phyloP scores from a whole-genome alignment of 2,797 vertebrate species.

The Argyrosomus regius region DNA sequence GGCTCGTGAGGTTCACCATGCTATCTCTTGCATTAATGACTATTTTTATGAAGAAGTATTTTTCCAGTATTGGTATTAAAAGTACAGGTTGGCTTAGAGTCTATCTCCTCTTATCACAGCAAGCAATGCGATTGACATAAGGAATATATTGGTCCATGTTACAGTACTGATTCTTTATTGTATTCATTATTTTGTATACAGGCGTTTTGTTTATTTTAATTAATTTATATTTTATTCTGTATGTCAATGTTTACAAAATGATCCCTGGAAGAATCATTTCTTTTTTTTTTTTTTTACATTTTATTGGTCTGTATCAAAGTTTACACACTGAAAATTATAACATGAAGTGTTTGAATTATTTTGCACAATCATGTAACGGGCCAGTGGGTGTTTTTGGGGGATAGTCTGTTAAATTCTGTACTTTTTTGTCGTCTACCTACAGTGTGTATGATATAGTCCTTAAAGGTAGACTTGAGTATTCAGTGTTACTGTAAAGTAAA shows the following conservation, averaged over 20 bases:
- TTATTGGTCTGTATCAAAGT: constrained; percentile 69
- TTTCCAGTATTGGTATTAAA: constrained; percentile 82
- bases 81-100: constrained; percentile 68
- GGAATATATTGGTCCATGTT: constrained; percentile 71
- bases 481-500: constrained; percentile 82
- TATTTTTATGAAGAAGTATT: constrained; percentile 87
- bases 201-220: constrained; percentile 29
- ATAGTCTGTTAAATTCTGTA: constrained; percentile 74
- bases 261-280: constrained; percentile 66
- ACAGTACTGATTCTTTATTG: constrained; percentile 51
- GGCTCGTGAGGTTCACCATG: constrained; percentile 53
- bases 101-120: constrained; percentile 61
- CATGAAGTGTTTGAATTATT: constrained; percentile 76
- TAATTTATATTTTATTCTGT: constrained; percentile 59
- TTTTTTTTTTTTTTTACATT: constrained; percentile 28
- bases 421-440: constrained; percentile 74
- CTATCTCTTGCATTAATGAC: constrained; percentile 72
- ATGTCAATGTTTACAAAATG: constrained; percentile 77
- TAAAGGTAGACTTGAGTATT: constrained; percentile 82
- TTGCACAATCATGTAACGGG: constrained; percentile 81
- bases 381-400: constrained; percentile 45
- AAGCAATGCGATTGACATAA: constrained; percentile 65
- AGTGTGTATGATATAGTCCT: constrained; percentile 81
- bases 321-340: constrained; percentile 70
- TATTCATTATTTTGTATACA: constrained; percentile 71